Evolutionary conservation across 1,140 invertebrate genomes (phyloP), one percentile per base, ranked within the genome.

Genomic region (Ceratosolen solmsi): DNA sequence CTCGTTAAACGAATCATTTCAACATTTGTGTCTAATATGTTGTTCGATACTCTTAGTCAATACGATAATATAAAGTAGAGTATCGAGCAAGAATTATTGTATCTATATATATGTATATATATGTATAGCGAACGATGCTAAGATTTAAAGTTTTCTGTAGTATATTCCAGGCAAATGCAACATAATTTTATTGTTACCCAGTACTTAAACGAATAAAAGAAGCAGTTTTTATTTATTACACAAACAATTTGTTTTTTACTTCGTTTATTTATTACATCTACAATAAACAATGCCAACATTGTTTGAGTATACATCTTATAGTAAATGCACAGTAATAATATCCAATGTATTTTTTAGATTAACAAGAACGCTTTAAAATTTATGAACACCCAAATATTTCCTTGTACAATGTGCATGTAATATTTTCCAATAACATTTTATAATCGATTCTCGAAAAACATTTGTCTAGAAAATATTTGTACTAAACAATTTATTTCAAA

Each of bases 191-290:
- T 70, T 17, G 74, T 65, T 81, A 36, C 54, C 22, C 0, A 79
- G 41, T 81, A 81, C 33, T 68, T 81, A 76, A 81, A 71, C 71
- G 46, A 60, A 20, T 70, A 41, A 54, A 17, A 58, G 20, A 3
- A 54, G 13, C 54, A 65, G 46, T 60, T 56, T 58, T 70, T 56
- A 60, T 77, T 71, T 11, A 71, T 33, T 36, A 71, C 0, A 17
- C 13, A 27, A 25, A 38, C 8, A 58, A 58, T 17, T 84, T 84
- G 78, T 73, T 78, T 79, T 73, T 81, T 58, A 58, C 46, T 84
- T n/a, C n/a, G n/a, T n/a, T 84, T 84, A 84, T 84, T 84, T 82
- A 27, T 82, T 76, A 58, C 71, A 82, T 78, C 80, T 78, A 82
- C 75, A 82, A 41, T 71, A 38, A 82, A 78, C 80, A 82, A 82